Evolutionary conservation across 2,888 invertebrate species (phyloP), one percentile per base, ranked within the genome.

Genomic region (Drosophila planitibia): DNA sequence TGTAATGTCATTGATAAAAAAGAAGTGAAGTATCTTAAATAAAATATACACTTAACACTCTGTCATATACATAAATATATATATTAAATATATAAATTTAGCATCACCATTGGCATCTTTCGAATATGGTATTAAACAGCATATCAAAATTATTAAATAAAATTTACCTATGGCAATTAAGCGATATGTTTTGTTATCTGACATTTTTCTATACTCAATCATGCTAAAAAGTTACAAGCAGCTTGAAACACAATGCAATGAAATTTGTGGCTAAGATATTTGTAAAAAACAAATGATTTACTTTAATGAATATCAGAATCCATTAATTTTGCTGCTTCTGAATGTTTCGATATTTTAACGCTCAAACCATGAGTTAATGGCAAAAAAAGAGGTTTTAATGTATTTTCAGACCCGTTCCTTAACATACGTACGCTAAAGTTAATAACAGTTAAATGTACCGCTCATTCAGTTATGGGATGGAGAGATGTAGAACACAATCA

Each of bases 1-100:
- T 70, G 67, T 54, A 58, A 62, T 70, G 64, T 49, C 58, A 76
- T 59, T 80, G 59, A 49, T 65, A 64, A 59, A 64, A 47, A 47
- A 47, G 14, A 72, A 68, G 41, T 64, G 47, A 57, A 58, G 55
- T 41, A 62, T 51, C 54, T 68, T 63, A 52, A 55, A 55, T 41
- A 44, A 37, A 39, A 58, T 58, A 44, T 39, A 58, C 28, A 47
- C 57, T 47, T 37, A 47, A 35, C 22, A n/a, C 22, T 54, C 44
- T 32, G 19, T 32, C 53, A 33, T n/a, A 32, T n/a, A n/a, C 41
- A 32, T 44, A 30, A 28, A 32, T 9, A 41, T 16, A 35, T 16
- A 22, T 35, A 54, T 16, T 19, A 28, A 51, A 51, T 19, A 51
- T 37, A 55, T 55, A 35, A 14, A 37, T 28, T 30, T 41, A 41